Conservation (phyloP, 2,888 invertebrate species). For the Monopis laevigella region DNA sequence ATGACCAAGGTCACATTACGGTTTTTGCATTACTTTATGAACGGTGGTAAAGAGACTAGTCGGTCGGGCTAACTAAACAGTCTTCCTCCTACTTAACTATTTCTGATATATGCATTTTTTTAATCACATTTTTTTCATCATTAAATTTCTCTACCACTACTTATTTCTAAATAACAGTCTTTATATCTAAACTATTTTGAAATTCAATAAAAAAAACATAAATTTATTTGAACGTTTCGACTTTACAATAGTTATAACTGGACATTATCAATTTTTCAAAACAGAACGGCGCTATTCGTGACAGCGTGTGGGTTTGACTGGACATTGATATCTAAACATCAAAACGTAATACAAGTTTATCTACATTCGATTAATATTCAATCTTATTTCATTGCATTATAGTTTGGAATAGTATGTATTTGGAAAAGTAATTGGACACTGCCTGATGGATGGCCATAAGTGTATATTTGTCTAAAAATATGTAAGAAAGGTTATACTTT, state of each 20-base stretch:
- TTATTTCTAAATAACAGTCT: too few relatives aligned
- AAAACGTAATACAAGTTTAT: background rate
- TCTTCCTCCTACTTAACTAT: too few relatives aligned
- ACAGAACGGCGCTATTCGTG: background rate
- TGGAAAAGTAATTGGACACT: background rate
- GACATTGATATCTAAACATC: background rate
- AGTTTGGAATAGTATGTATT: background rate
- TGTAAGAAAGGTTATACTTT: background rate
- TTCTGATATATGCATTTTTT: too few relatives aligned
- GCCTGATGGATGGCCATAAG: background rate
- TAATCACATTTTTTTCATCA: too few relatives aligned
- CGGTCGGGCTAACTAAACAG: too few relatives aligned
- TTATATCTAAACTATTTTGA: too few relatives aligned
- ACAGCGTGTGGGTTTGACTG: slow-evolving; percentile 3
- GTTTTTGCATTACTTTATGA: too few relatives aligned
- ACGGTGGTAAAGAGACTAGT: too few relatives aligned
- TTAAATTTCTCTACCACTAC: too few relatives aligned
- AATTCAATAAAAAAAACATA: background rate
- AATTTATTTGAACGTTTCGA: background rate
- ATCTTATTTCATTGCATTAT: background rate
- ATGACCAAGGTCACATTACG: too few relatives aligned
- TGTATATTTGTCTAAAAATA: background rate
- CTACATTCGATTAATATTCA: too few relatives aligned
- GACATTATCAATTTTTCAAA: slow-evolving; percentile 5
- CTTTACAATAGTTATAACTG: background rate